A percentile compares a stretch with the other conserved stretches of the same genome.
Evolutionary conservation across 2,113 vertebrate species (phyloP).

Genomic region (Eublepharis macularius): DNA sequence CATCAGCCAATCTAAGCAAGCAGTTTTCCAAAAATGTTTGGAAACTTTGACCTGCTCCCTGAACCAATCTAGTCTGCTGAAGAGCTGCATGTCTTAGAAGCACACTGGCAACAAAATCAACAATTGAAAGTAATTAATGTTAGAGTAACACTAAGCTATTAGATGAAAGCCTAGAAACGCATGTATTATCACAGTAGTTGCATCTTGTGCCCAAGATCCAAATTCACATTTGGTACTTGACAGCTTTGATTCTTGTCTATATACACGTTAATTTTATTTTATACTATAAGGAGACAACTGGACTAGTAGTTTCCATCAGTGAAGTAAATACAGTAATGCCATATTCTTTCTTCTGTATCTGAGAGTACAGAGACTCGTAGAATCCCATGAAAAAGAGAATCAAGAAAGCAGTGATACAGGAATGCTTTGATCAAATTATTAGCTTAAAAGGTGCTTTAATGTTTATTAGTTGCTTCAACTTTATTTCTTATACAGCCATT

Average conservation of each 20-base stretch:
- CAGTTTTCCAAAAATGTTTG: not conserved
- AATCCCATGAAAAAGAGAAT: not conserved
- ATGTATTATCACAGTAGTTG: not conserved
- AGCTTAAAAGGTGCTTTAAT: not conserved
- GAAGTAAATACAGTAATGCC: not conserved
- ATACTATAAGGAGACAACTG: not conserved
- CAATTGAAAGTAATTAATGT: not conserved
- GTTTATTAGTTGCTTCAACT: not conserved
- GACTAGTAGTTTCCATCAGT: not conserved
- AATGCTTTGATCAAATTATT: not conserved
- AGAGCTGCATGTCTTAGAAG: not conserved
- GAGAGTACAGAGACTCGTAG: constrained; percentile 7
- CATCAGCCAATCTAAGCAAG: not conserved
- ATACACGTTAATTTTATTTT: not conserved
- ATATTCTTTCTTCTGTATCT: constrained; percentile 6
- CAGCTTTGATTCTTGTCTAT: constrained; percentile 6
- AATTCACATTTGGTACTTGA: not conserved
- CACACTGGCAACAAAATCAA: not conserved
- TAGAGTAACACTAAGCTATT: not conserved
- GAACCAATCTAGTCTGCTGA: not conserved
- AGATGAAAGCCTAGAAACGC: not conserved
- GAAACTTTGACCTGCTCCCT: not conserved
- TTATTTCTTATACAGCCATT: not conserved
- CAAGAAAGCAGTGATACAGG: not conserved
- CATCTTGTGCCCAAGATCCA: not conserved